phyloP scores from a whole-genome alignment of 1,140 invertebrate species.

The Heliconius eleuchia region DNA sequence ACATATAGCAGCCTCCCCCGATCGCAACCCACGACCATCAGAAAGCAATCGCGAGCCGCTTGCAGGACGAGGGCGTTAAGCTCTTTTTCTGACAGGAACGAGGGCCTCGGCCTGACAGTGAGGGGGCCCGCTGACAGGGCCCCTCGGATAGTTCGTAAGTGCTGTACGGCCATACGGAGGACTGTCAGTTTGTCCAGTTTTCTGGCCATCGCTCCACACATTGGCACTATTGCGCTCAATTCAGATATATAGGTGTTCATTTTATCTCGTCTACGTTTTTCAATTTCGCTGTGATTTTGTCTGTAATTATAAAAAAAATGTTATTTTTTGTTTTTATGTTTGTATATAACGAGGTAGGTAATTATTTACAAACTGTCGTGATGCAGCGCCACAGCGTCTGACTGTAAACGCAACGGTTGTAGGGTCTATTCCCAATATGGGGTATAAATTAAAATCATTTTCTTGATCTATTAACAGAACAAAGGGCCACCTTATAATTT shows the following conservation, averaged over 20 bases:
- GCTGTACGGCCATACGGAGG: slow-evolving; percentile 95
- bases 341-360: no score
- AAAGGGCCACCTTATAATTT: no score
- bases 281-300: slow-evolving; percentile 98
- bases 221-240: slow-evolving; percentile 94
- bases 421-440: neutral
- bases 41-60: slow-evolving; percentile 94
- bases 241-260: slow-evolving; percentile 98
- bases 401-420: neutral
- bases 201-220: slow-evolving; percentile 95
- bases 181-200: slow-evolving; percentile 97
- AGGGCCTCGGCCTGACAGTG: slow-evolving; percentile 85
- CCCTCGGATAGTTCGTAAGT: slow-evolving; percentile 83
- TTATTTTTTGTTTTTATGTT: no score
- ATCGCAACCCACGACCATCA: slow-evolving; percentile 97
- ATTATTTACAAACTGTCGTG: neutral
- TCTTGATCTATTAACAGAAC: no score
- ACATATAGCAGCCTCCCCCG: slow-evolving; percentile 94
- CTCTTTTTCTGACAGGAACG: slow-evolving; percentile 94
- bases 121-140: slow-evolving; percentile 61
- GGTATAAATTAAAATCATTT: no score
- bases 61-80: slow-evolving; percentile 90
- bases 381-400: neutral
- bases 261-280: slow-evolving; percentile 95
- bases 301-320: slow-evolving; percentile 63